phyloP scores from a whole-genome alignment of 2,797 vertebrate species.

The Acrossocheilus wenchowensis region DNA sequence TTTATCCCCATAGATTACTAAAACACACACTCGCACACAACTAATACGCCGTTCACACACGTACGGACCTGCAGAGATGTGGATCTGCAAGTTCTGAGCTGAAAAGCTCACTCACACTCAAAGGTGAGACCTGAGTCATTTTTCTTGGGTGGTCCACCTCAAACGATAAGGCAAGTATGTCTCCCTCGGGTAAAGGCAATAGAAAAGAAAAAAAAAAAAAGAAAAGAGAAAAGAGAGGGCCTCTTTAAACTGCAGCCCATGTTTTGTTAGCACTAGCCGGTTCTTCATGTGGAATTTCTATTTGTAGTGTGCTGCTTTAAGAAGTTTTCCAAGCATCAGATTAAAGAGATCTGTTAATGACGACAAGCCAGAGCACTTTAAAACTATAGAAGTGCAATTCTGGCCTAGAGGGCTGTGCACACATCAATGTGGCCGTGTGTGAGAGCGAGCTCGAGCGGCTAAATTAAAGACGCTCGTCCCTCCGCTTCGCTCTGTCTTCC shows the following conservation, averaged over 20 bases:
- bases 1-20: conserved; percentile 55
- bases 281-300: conserved; percentile 76
- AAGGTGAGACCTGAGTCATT: conserved; percentile 70
- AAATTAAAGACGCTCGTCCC: conserved; percentile 27
- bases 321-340: conserved; percentile 78
- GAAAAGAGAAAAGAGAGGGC: conserved; percentile 68
- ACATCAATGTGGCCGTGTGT: background rate
- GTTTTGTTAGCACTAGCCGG: conserved; percentile 76
- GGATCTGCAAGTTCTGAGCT: conserved; percentile 72
- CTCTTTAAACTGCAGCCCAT: conserved; percentile 73
- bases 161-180: conserved; percentile 80
- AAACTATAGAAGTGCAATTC: conserved; percentile 62
- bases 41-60: conserved; percentile 64
- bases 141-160: conserved; percentile 83
- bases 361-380: conserved; percentile 77
- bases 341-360: conserved; percentile 84
- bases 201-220: conserved; percentile 66
- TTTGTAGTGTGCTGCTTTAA: conserved; percentile 76
- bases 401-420: conserved; percentile 8
- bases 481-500: background rate
- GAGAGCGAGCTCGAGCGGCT: background rate
- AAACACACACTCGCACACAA: conserved; percentile 29
- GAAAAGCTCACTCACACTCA: conserved; percentile 52
- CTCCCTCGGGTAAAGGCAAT: conserved; percentile 78
- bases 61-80: conserved; percentile 78